Evolutionary conservation across 2,797 vertebrate genomes (phyloP).

Genomic region (Myoxocephalus aenaeus): DNA sequence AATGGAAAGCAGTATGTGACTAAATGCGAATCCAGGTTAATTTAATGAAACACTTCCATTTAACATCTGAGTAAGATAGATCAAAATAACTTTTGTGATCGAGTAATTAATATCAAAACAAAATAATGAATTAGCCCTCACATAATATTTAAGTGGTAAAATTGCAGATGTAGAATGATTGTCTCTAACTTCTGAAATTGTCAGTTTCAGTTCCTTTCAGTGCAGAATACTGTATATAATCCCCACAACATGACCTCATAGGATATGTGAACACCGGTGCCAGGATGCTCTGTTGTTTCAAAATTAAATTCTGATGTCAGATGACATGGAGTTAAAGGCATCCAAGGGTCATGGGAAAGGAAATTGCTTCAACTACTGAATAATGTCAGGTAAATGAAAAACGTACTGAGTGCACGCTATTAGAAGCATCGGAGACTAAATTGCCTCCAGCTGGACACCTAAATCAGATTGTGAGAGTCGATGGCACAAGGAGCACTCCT

Average conservation of each 20-base stretch:
- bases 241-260: constrained; percentile 54
- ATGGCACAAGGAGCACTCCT: constrained; percentile 29
- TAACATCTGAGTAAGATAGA: background rate
- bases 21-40: constrained; percentile 33
- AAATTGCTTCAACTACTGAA: constrained; percentile 69
- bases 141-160: background rate
- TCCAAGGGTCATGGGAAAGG: constrained; percentile 72
- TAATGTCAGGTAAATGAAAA: constrained; percentile 73
- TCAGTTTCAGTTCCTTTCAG: constrained; percentile 10
- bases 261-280: constrained; percentile 45
- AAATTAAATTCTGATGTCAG: constrained; percentile 78
- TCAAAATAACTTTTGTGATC: constrained; percentile 7
- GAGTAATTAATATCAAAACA: background rate
- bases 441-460: constrained; percentile 74
- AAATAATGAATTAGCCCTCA: background rate
- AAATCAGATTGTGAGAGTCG: constrained; percentile 32
- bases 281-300: constrained; percentile 69
- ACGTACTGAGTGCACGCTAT: constrained; percentile 57
- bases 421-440: constrained; percentile 72
- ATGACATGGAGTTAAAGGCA: constrained; percentile 69
- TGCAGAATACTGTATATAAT: constrained; percentile 32
- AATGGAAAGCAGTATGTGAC: constrained; percentile 37
- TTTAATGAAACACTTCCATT: constrained; percentile 42
- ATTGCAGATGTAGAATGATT: constrained; percentile 9
- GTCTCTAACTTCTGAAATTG: constrained; percentile 21